Conservation (phyloP, 2,888 invertebrate species). For the Homarus gammarus region DNA sequence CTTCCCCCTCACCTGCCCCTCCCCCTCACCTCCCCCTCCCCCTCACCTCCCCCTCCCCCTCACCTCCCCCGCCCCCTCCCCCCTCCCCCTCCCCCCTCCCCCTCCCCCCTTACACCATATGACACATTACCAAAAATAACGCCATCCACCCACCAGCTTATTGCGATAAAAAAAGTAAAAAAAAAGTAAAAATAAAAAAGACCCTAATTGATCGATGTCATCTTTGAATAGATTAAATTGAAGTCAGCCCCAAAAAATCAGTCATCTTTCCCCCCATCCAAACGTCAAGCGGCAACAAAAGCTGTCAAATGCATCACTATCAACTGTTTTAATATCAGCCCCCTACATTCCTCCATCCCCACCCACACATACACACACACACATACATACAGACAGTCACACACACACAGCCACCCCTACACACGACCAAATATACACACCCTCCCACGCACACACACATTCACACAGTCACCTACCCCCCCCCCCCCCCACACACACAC, state of each 20-base stretch:
- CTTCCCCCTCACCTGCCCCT: no score
- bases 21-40: slow-evolving; percentile 3
- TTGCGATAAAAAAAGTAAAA: no score
- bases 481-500: neutral
- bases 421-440: no score
- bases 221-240: slow-evolving; percentile 66
- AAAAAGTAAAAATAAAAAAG: no score
- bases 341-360: slow-evolving; percentile 13
- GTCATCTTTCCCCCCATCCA: slow-evolving; percentile 61
- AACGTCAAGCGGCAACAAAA: slow-evolving; percentile 64
- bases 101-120: no score
- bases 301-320: slow-evolving; percentile 52
- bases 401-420: no score
- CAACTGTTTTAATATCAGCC: slow-evolving; percentile 63
- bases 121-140: slow-evolving; percentile 17
- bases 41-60: neutral
- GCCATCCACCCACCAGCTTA: slow-evolving; percentile 37
- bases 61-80: no score
- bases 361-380: neutral
- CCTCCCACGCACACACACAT: no score
- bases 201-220: slow-evolving; percentile 64
- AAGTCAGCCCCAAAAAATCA: slow-evolving; percentile 56
- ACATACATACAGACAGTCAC: no score
- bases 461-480: neutral
- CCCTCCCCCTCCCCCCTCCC: no score